These are phyloP conservation scores for Sebastes ruberrimus DNA, from an alignment of 2,797 vertebrate genomes.

Conservation along the genomic window DNA sequence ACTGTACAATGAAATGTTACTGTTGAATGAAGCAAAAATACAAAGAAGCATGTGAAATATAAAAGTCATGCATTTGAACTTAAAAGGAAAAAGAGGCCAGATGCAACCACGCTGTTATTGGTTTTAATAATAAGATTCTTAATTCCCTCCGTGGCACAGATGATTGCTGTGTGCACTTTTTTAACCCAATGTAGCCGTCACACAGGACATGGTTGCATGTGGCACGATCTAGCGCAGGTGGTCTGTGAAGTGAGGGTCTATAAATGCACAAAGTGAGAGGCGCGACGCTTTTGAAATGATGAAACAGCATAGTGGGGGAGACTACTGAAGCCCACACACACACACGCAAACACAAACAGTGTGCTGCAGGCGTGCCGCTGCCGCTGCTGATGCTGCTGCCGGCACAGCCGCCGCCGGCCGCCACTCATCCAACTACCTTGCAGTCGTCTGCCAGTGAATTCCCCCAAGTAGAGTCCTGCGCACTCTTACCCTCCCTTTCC, in stretches of 20 bases:
- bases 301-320: conserved; percentile 37
- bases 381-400: neutral
- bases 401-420: neutral
- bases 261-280: conserved; percentile 43
- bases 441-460: conserved; percentile 84
- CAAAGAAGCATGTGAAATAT: conserved; percentile 20
- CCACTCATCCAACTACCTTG: conserved; percentile 84
- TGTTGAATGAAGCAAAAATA: conserved; percentile 22
- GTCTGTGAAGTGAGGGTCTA: conserved; percentile 31
- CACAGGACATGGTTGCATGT: conserved; percentile 70
- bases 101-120: conserved; percentile 68
- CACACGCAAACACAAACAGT: conserved; percentile 33
- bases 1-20: conserved; percentile 10
- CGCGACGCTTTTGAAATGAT: conserved; percentile 45
- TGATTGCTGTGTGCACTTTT: neutral
- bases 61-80: conserved; percentile 40
- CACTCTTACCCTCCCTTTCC: conserved; percentile 82
- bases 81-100: conserved; percentile 45
- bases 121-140: neutral
- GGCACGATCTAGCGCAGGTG: conserved; percentile 23
- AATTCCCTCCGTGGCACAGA: neutral
- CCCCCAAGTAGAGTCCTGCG: conserved; percentile 84
- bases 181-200: neutral
- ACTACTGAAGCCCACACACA: conserved; percentile 59
- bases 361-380: conserved; percentile 29